A percentile compares a stretch with the other conserved stretches of the same genome.
Conservation (phyloP, 2,113 vertebrate genomes). For the Amphiprion percula region DNA sequence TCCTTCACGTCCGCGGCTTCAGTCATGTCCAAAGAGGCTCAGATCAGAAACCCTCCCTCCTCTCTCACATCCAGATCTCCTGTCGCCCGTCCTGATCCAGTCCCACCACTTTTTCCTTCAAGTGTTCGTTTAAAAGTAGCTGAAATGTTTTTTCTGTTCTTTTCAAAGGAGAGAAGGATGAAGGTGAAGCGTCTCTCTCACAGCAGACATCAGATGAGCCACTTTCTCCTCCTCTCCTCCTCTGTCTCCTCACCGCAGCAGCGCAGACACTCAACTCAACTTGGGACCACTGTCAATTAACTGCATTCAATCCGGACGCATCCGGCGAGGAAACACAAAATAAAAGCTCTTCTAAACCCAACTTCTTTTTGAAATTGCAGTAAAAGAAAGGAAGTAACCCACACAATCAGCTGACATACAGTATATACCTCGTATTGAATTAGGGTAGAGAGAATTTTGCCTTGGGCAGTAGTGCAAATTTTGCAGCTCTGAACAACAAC, state of each 20-base stretch:
- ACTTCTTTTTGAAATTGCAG: too few relatives aligned
- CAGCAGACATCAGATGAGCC: constrained; percentile 1
- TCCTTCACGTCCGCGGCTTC: constrained; percentile 47
- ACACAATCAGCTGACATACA: too few relatives aligned
- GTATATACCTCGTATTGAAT: too few relatives aligned
- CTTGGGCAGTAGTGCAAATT: too few relatives aligned
- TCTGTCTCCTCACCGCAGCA: constrained; percentile 61
- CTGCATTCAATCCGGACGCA: not conserved
- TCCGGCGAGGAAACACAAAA: constrained; percentile 49
- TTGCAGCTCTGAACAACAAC: too few relatives aligned
- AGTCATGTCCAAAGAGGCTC: constrained; percentile 41
- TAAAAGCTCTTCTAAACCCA: constrained; percentile 35
- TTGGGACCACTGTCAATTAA: constrained; percentile 59
- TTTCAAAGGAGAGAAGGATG: constrained; percentile 3
- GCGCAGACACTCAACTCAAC: constrained; percentile 50
- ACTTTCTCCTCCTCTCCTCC: constrained; percentile 43
- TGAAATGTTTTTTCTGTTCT: not conserved
- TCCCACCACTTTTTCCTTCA: constrained; percentile 22
- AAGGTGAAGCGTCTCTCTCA: constrained; percentile 14
- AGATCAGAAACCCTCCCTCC: constrained; percentile 32
- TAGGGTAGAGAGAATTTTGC: too few relatives aligned
- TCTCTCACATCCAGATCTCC: constrained; percentile 52
- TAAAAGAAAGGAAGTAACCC: too few relatives aligned
- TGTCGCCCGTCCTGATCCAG: constrained; percentile 31
- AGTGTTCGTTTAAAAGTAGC: constrained; percentile 16